Evolutionary conservation across 1,140 invertebrate species (phyloP).

Genomic region (Battus philenor): DNA sequence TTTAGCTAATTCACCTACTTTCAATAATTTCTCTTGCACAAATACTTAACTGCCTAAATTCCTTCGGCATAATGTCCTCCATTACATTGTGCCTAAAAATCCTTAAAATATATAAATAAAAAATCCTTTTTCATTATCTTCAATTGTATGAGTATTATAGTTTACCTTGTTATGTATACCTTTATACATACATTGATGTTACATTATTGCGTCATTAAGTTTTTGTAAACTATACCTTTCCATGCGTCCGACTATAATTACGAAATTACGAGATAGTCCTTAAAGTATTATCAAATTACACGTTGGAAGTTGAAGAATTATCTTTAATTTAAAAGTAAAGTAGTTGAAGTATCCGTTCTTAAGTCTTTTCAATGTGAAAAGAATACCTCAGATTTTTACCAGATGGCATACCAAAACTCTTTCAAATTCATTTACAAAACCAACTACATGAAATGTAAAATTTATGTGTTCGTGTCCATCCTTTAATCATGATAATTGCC

Average conservation of each 20-base stretch:
- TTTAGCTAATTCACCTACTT: too few species aligned
- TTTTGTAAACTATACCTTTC: constrained; percentile 57
- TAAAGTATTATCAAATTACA: constrained; percentile 69
- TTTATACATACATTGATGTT: constrained; percentile 58
- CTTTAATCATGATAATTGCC: constrained; percentile 25
- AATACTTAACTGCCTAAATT: too few species aligned
- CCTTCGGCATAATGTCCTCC: too few species aligned
- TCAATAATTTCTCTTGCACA: too few species aligned
- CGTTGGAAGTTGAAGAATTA: constrained; percentile 44
- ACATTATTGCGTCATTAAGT: constrained; percentile 65
- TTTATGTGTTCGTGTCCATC: constrained; percentile 24
- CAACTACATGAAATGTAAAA: constrained; percentile 21
- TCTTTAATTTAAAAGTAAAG: too few species aligned
- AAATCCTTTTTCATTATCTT: too few species aligned
- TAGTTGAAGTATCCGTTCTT: too few species aligned
- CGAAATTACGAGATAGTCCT: constrained; percentile 52
- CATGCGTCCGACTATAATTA: constrained; percentile 59
- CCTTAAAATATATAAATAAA: too few species aligned
- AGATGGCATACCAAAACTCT: constrained; percentile 24
- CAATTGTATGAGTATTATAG: too few species aligned
- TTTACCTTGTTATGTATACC: too few species aligned
- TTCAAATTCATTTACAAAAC: constrained; percentile 17
- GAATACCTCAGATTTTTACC: not conserved
- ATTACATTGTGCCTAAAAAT: too few species aligned
- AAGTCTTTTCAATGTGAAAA: too few species aligned